Percentiles rank a stretch among this genome's conserved stretches.
phyloP scores from a whole-genome alignment of 2,888 invertebrate species.

The Tetrapedia diversipes region DNA sequence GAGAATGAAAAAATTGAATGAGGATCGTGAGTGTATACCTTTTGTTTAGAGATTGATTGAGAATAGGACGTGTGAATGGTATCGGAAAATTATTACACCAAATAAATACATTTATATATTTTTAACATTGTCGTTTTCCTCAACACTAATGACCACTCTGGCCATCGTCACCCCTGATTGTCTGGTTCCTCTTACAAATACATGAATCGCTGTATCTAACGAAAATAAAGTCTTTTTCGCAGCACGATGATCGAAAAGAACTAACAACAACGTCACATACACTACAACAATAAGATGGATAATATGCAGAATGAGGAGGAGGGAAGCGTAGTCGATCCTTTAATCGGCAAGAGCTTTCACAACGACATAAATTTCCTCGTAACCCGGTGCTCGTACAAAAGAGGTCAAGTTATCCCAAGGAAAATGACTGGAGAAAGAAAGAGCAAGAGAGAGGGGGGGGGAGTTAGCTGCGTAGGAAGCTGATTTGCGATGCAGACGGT shows the following conservation, averaged over 20 bases:
- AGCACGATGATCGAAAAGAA: not conserved
- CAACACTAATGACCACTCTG: too few relatives aligned
- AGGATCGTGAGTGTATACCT: too few relatives aligned
- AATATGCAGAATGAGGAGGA: conserved; percentile 24
- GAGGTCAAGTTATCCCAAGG: conserved; percentile 41
- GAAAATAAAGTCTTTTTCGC: not conserved
- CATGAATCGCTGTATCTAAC: too few relatives aligned
- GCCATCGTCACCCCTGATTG: too few relatives aligned
- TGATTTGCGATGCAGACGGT: conserved; percentile 42
- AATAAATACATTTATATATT: too few relatives aligned
- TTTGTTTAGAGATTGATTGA: too few relatives aligned
- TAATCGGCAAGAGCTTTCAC: conserved; percentile 47
- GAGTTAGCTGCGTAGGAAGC: conserved; percentile 22
- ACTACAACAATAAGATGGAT: conserved; percentile 17
- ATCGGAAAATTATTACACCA: too few relatives aligned
- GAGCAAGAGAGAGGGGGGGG: too few relatives aligned
- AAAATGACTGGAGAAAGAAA: conserved; percentile 29
- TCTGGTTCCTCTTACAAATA: too few relatives aligned
- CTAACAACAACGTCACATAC: not conserved
- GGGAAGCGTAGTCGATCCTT: conserved; percentile 31
- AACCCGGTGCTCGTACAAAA: conserved; percentile 13
- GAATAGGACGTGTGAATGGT: too few relatives aligned
- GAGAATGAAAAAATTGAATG: too few relatives aligned
- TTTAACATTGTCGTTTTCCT: too few relatives aligned
- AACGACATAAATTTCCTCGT: conserved; percentile 38